Evolutionary conservation across 2,888 invertebrate genomes (phyloP).

Genomic region (Conchocele bisecta): DNA sequence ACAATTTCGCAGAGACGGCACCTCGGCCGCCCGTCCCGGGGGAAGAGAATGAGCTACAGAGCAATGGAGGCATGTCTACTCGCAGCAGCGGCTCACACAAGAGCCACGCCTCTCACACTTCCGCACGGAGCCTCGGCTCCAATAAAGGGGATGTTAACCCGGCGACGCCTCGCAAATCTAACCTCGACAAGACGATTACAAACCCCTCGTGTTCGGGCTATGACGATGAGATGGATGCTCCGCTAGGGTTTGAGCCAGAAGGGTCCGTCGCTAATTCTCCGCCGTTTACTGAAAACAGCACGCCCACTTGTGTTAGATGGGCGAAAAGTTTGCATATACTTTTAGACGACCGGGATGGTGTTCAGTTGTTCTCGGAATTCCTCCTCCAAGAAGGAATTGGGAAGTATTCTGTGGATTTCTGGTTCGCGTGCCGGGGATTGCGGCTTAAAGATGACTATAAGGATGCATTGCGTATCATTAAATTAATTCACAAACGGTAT

Average conservation of each 20-base stretch:
- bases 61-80: slow-evolving; percentile 80
- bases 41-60: slow-evolving; percentile 81
- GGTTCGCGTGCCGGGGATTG: slow-evolving; percentile 88
- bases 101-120: slow-evolving; percentile 74
- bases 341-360: slow-evolving; percentile 94
- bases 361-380: slow-evolving; percentile 89
- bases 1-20: slow-evolving; percentile 79
- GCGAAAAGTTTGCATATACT: slow-evolving; percentile 92
- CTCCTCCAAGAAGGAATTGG: slow-evolving; percentile 81
- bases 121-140: slow-evolving; percentile 70
- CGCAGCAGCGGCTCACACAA: slow-evolving; percentile 79
- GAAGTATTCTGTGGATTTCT: slow-evolving; percentile 86
- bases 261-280: slow-evolving; percentile 84
- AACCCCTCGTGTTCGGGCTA: slow-evolving; percentile 53
- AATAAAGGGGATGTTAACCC: slow-evolving; percentile 72
- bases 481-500: slow-evolving; percentile 85
- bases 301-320: slow-evolving; percentile 93
- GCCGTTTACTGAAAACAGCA: slow-evolving; percentile 81
- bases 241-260: slow-evolving; percentile 86
- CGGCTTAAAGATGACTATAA: slow-evolving; percentile 83
- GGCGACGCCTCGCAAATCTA: slow-evolving; percentile 79
- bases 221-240: slow-evolving; percentile 80
- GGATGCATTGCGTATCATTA: slow-evolving; percentile 87
- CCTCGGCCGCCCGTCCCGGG: slow-evolving; percentile 81
- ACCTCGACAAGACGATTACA: slow-evolving; percentile 69